Conservation (phyloP, 1,140 invertebrate species). For the Brachionus asplanchnoidis region DNA sequence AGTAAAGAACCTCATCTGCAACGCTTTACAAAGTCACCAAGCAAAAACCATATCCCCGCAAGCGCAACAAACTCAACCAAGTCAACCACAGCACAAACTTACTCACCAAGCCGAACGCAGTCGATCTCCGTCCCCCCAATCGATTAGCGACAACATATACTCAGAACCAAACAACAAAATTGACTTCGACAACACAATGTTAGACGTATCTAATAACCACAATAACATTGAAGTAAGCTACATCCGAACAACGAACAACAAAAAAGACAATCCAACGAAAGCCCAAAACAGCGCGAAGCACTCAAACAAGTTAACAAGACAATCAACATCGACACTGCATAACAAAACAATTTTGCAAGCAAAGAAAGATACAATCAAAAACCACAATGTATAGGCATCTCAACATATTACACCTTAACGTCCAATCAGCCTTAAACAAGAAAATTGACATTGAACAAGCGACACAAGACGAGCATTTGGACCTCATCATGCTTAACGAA, state of each 20-base stretch:
- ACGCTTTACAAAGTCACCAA: background rate
- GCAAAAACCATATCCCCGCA: background rate
- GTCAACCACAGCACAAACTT: background rate
- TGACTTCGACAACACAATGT: background rate
- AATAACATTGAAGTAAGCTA: background rate
- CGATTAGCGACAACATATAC: background rate
- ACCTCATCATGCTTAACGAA: background rate
- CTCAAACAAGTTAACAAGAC: background rate
- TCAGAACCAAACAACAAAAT: background rate
- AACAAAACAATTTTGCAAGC: background rate
- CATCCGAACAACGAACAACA: background rate
- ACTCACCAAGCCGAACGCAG: background rate
- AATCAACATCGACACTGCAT: background rate
- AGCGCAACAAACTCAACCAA: background rate
- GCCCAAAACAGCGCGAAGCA: background rate
- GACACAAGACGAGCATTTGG: background rate
- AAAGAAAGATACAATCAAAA: background rate
- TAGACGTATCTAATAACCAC: background rate
- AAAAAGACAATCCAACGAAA: background rate
- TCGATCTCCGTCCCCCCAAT: background rate
- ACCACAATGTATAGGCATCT: background rate
- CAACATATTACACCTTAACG: background rate
- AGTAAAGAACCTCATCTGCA: background rate
- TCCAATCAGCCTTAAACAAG: background rate
- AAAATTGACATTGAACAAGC: background rate